phyloP scores from a whole-genome alignment of 2,888 invertebrate species.

The Seira musarum region DNA sequence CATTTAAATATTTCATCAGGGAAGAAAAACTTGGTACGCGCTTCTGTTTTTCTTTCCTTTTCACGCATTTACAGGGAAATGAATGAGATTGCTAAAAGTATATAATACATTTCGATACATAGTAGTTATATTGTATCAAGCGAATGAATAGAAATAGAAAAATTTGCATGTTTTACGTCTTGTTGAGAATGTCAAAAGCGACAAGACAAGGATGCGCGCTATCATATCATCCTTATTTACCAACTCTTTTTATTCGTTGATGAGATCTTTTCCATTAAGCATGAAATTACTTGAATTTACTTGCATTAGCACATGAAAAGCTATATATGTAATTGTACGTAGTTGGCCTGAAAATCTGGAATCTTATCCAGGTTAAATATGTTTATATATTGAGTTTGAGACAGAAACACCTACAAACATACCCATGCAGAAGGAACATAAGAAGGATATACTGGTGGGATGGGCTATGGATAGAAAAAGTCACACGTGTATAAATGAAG shows the following conservation, averaged over 20 bases:
- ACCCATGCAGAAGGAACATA: background rate
- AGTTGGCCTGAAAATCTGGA: background rate
- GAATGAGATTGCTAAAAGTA: background rate
- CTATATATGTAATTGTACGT: no score
- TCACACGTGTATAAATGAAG: no score
- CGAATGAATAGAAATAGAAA: background rate
- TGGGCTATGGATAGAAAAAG: background rate
- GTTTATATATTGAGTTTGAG: no score
- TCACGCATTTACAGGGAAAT: background rate
- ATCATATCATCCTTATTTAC: background rate
- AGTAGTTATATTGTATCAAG: background rate
- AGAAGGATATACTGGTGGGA: background rate
- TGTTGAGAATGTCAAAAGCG: background rate
- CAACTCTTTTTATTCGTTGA: background rate
- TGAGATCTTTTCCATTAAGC: no score
- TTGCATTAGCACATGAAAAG: no score
- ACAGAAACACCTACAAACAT: background rate
- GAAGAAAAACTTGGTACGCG: background rate
- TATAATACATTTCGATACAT: background rate
- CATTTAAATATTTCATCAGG: background rate
- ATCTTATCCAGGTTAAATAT: background rate
- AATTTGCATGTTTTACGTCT: no score
- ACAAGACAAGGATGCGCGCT: conserved; percentile 2
- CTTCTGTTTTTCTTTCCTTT: background rate
- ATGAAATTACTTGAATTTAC: no score